Base-by-base conservation (phyloP, 1,140 invertebrate species). In the Drosophila saltans region DNA sequence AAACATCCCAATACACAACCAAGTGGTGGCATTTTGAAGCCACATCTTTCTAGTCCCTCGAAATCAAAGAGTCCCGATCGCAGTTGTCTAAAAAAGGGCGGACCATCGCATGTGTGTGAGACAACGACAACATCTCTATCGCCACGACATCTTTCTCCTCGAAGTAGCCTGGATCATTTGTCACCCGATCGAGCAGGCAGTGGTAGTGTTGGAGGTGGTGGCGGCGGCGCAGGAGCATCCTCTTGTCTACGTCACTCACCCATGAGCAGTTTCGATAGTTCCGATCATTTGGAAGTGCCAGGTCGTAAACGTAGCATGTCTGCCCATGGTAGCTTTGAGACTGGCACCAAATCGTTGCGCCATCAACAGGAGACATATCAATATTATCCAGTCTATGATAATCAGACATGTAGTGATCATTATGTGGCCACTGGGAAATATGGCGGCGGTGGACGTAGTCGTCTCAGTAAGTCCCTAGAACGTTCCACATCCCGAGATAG, bases 331-430 rank as follows among this genome's bases (percentile, higher is more conserved):
- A 91, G 89, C 71, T 91, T 92, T 7, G 91, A 92, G 41, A 91
- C 78, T 9, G 83, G 86, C 26, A 76, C 83, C 24, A 63, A 70
- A 21, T 39, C 63, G 0, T 0, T 36, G 3, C 45, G 45, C 26
- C 45, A 52, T 52, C 45, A 59, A 21, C 91, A 92, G 76, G 85
- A 91, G 36, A 80, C 84, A 64, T 92, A 92, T 69, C 91, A 92
- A 16, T 92, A 92, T 57, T 92, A 92, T 73, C 91, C 91, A 40
- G 91, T 91, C 24, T 91, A 92, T 41, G 91, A 92, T 66, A 92
- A 92, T 80, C 91, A 90, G 68, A 92, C 91, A 3, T 92, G 91
- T 61, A 92, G 91, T 40, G 91, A 92, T 76, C 91, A 92, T 40
- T 92, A 92, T 70, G 90, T 92, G 41, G 84, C 91, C 56, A 90